phyloP scores from a whole-genome alignment of 30 jellyfish, hydroid and myxozoan species.

The Pseudorhiza aurosa region DNA sequence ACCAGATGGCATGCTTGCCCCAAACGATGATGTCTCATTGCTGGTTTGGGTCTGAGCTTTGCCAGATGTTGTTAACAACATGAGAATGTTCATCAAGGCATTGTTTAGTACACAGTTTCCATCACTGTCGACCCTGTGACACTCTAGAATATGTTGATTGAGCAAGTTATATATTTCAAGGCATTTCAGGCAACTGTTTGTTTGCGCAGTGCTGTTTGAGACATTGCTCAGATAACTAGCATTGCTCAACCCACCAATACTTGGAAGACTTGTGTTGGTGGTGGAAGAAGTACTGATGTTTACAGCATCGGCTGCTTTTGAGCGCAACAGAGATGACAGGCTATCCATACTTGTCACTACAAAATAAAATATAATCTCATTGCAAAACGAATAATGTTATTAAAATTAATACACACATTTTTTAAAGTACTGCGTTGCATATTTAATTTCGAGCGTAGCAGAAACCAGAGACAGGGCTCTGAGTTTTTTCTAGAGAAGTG shows the following conservation, averaged over 20 bases:
- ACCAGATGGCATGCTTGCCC: neutral
- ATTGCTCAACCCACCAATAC: conserved; percentile 7
- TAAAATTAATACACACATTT: too few species aligned
- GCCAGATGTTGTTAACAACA: conserved; percentile 62
- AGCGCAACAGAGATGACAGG: conserved; percentile 30
- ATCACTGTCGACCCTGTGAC: conserved; percentile 56
- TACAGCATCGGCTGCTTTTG: conserved; percentile 11
- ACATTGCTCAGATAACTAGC: conserved; percentile 24
- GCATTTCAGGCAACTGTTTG: conserved; percentile 68
- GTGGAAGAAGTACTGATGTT: neutral
- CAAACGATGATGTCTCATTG: conserved; percentile 1
- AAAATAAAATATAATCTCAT: too few species aligned
- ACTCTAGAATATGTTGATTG: conserved; percentile 61
- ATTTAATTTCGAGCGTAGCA: too few species aligned
- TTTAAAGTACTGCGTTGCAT: too few species aligned
- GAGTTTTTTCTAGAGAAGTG: too few species aligned
- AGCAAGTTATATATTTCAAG: conserved; percentile 70
- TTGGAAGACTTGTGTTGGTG: conserved; percentile 9
- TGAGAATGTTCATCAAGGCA: conserved; percentile 70
- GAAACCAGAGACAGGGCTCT: too few species aligned
- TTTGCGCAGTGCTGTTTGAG: neutral
- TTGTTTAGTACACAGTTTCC: conserved; percentile 52
- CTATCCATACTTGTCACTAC: conserved; percentile 31
- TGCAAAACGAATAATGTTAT: too few species aligned
- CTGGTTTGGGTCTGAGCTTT: conserved; percentile 39